Percentiles rank a stretch among this genome's conserved stretches.
Conservation (phyloP, 2,888 invertebrate species). For the Aphodius granarius region DNA sequence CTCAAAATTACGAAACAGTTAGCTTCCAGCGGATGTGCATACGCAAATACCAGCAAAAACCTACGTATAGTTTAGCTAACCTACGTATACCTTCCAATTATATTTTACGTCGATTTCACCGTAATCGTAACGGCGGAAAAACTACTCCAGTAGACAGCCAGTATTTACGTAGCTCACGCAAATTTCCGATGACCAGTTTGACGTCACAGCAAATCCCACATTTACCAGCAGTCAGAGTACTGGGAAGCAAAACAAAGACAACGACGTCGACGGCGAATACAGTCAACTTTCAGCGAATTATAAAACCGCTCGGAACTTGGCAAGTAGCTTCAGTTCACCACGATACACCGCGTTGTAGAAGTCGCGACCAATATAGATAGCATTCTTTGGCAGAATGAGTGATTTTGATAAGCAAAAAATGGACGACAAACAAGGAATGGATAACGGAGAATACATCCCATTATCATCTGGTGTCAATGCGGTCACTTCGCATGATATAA, state of each 20-base stretch:
- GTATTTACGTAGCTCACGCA: background rate
- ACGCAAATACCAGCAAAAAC: background rate
- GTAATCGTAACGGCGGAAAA: background rate
- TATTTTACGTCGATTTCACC: background rate
- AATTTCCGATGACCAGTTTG: background rate
- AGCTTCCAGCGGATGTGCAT: too few species aligned
- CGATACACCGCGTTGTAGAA: background rate
- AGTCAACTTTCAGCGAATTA: background rate
- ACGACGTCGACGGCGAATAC: background rate
- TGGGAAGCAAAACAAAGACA: background rate
- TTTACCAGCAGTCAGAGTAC: background rate
- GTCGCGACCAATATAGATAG: background rate
- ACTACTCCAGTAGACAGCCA: background rate
- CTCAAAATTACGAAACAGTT: too few species aligned
- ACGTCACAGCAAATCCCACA: background rate
- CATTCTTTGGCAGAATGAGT: background rate
- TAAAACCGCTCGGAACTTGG: background rate
- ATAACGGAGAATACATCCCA: background rate
- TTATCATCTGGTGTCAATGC: background rate
- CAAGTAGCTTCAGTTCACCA: background rate
- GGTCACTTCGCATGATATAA: background rate
- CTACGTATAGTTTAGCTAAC: background rate
- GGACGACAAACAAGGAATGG: background rate
- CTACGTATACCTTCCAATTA: background rate
- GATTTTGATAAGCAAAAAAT: background rate